These are phyloP conservation scores for Apotomis turbidana DNA, from an alignment of 2,888 invertebrate genomes.

Conservation along the genomic window DNA sequence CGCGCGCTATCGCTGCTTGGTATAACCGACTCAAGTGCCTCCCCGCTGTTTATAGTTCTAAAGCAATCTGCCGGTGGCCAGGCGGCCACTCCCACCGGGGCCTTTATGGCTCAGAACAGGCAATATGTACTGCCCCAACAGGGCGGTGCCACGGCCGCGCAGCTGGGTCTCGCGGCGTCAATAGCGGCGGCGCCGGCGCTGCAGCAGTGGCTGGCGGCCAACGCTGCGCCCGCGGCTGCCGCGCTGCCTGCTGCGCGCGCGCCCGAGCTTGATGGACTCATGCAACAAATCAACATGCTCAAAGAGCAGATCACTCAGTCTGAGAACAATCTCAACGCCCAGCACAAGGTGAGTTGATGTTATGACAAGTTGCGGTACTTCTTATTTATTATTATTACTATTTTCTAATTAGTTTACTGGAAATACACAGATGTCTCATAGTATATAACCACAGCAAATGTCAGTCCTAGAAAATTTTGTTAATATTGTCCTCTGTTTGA, in stretches of 20 bases:
- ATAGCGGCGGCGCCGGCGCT: conserved; percentile 79
- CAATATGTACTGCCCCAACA: conserved; percentile 85
- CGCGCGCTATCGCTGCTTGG: conserved; percentile 70
- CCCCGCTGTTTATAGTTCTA: conserved; percentile 88
- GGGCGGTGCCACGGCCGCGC: conserved; percentile 82
- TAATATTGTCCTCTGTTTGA: too few species aligned
- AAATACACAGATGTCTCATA: neutral
- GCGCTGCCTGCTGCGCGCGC: conserved; percentile 52
- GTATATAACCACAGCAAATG: neutral
- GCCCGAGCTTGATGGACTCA: conserved; percentile 82
- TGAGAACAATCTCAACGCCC: conserved; percentile 97
- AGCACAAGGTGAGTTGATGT: conserved; percentile 90
- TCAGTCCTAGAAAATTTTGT: neutral
- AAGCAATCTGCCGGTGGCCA: conserved; percentile 87
- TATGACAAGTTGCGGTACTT: neutral
- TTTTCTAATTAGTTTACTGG: neutral
- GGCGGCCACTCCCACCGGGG: conserved; percentile 80
- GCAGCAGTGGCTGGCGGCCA: conserved; percentile 77
- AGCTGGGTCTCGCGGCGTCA: conserved; percentile 81
- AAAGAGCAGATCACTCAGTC: conserved; percentile 97
- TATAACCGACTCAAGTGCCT: conserved; percentile 80
- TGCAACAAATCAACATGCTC: conserved; percentile 91
- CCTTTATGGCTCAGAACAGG: conserved; percentile 84
- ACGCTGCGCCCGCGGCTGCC: conserved; percentile 62
- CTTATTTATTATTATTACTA: neutral